Evolutionary conservation across 2,888 invertebrate species (phyloP).

Genomic region (Electrophaes corylata): DNA sequence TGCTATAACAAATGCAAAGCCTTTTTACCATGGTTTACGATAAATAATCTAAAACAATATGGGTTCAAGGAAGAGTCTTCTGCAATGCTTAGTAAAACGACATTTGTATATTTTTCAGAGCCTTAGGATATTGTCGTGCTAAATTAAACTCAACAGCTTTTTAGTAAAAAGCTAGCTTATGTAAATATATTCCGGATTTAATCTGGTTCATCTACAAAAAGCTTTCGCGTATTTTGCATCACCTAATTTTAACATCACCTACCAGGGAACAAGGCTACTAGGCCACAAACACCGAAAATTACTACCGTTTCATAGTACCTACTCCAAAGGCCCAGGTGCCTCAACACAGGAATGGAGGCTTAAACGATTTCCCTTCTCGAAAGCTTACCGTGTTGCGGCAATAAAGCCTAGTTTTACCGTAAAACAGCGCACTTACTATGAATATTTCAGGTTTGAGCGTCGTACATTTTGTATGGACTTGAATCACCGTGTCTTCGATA

Average conservation of each 20-base stretch:
- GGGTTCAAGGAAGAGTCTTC: too few relatives aligned
- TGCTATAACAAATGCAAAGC: too few relatives aligned
- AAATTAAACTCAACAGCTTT: too few relatives aligned
- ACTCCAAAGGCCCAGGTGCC: constrained; percentile 66
- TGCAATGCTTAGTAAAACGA: too few relatives aligned
- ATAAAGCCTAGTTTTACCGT: constrained; percentile 64
- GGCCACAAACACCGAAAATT: constrained; percentile 57
- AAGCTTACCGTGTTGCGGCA: constrained; percentile 57
- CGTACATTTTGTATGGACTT: constrained; percentile 38
- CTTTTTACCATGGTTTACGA: too few relatives aligned
- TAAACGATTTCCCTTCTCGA: constrained; percentile 67
- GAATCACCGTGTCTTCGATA: constrained; percentile 37
- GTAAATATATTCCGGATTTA: too few relatives aligned
- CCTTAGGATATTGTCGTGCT: too few relatives aligned
- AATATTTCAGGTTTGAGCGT: constrained; percentile 33
- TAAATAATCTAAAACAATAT: too few relatives aligned
- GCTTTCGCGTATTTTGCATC: too few relatives aligned
- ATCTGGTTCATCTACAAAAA: too few relatives aligned
- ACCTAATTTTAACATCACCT: constrained; percentile 18
- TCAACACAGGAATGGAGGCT: constrained; percentile 61
- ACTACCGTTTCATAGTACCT: constrained; percentile 48
- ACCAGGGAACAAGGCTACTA: constrained; percentile 26
- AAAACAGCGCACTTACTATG: constrained; percentile 47
- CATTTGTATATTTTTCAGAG: too few relatives aligned
- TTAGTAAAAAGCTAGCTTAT: too few relatives aligned